Evolutionary conservation across 64 coral and sea anemone genomes (phyloP).

Genomic region (Pocillopora damicornis): DNA sequence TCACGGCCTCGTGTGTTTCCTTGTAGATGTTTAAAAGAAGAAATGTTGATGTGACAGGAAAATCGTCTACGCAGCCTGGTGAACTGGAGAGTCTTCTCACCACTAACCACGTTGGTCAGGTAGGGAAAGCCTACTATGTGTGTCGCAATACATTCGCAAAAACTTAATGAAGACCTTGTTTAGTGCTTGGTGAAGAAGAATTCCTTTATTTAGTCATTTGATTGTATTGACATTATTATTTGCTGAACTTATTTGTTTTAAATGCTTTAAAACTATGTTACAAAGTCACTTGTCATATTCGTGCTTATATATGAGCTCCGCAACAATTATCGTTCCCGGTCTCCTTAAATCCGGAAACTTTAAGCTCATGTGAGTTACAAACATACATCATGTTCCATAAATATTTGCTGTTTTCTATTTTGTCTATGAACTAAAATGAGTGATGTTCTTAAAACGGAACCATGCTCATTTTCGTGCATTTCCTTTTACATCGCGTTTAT

Average conservation of each 20-base stretch:
- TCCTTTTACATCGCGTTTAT: not conserved
- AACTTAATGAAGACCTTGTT: not conserved
- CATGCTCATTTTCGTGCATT: too few species aligned
- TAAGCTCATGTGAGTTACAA: not conserved
- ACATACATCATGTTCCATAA: not conserved
- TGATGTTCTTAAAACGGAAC: not conserved
- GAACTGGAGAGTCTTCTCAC: conserved; percentile 78
- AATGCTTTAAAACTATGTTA: not conserved
- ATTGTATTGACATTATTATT: not conserved
- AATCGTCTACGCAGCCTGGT: conserved; percentile 32
- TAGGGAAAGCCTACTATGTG: not conserved
- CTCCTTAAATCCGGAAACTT: not conserved
- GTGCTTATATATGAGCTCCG: not conserved
- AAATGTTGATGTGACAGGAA: conserved; percentile 77
- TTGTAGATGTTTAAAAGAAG: conserved; percentile 94
- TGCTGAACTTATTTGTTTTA: not conserved
- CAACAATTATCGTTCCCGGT: not conserved
- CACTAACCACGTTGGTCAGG: conserved; percentile 62
- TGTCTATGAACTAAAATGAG: not conserved
- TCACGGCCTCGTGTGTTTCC: not conserved
- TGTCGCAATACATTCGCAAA: not conserved
- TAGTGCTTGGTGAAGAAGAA: not conserved
- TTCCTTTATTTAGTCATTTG: not conserved
- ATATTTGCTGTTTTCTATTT: not conserved
- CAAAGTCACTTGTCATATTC: not conserved